These are phyloP conservation scores for Agelas oroides DNA, from an alignment of 37 sponge, comb jelly and placozoan species.

Conservation along the genomic window DNA sequence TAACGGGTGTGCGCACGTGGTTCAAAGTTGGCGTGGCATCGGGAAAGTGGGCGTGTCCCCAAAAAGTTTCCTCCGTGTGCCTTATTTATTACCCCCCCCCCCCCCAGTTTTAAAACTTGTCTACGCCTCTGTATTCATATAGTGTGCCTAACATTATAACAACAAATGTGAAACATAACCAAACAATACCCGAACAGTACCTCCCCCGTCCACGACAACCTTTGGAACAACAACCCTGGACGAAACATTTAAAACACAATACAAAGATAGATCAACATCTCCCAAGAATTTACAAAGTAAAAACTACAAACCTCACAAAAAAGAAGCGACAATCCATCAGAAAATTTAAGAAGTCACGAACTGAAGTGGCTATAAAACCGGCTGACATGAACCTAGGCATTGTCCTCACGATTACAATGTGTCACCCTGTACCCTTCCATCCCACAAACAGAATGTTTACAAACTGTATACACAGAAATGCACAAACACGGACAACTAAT, in stretches of 20 bases:
- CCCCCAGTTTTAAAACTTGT: no score
- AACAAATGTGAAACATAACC: neutral
- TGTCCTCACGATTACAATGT: constrained; percentile 11
- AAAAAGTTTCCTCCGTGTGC: no score
- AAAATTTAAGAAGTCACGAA: neutral
- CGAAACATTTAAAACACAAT: neutral
- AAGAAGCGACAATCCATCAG: neutral
- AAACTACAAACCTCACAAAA: neutral
- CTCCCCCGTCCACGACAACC: neutral
- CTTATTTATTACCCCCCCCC: no score
- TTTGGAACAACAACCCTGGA: neutral
- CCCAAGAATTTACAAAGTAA: neutral
- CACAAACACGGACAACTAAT: constrained; percentile 9
- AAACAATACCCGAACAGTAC: constrained; percentile 9
- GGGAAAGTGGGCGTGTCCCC: no score
- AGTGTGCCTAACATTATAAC: no score
- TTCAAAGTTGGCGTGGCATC: no score
- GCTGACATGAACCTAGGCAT: constrained; percentile 36
- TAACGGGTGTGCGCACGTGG: no score
- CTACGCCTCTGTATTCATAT: no score
- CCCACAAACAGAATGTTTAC: constrained; percentile 35
- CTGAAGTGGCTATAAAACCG: constrained; percentile 16
- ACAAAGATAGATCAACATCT: constrained; percentile 6
- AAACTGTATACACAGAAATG: constrained; percentile 28
- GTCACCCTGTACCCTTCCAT: constrained; percentile 34